These are phyloP conservation scores for Chionodraco myersi DNA, from an alignment of 2,113 vertebrate species.

Conservation along the genomic window DNA sequence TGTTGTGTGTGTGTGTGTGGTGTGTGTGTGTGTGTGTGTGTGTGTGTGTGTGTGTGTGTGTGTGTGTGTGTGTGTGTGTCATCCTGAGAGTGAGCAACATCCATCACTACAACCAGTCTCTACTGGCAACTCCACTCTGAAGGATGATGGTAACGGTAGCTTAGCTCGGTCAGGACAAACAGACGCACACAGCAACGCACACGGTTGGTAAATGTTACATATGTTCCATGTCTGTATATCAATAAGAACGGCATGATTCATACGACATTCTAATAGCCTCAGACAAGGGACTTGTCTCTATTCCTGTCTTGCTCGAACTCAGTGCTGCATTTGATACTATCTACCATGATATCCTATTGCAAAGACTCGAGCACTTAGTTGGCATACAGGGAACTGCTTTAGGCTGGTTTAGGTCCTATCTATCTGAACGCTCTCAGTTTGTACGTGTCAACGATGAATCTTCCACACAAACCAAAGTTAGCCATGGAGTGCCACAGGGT, in stretches of 20 bases:
- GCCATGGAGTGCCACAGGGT: too few relatives aligned
- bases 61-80: slow-evolving; percentile 32
- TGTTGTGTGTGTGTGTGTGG: slow-evolving; percentile 32
- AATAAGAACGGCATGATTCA: slow-evolving; percentile 16
- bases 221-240: not conserved
- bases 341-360: too few relatives aligned
- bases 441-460: too few relatives aligned
- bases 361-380: too few relatives aligned
- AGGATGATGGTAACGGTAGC: slow-evolving; percentile 50
- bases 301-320: too few relatives aligned
- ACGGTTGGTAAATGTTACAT: slow-evolving; percentile 9
- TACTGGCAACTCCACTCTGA: slow-evolving; percentile 56
- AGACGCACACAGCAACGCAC: slow-evolving; percentile 20
- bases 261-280: too few relatives aligned
- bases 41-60: slow-evolving; percentile 25
- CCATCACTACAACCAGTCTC: slow-evolving; percentile 59
- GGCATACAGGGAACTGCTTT: too few relatives aligned
- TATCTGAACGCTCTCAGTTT: too few relatives aligned
- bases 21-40: slow-evolving; percentile 34
- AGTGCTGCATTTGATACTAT: too few relatives aligned
- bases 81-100: slow-evolving; percentile 56
- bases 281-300: too few relatives aligned
- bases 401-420: too few relatives aligned
- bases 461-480: too few relatives aligned
- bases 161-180: slow-evolving; percentile 9